These are phyloP conservation scores for Seira musarum DNA, from an alignment of 2,888 invertebrate species.

Conservation along the genomic window DNA sequence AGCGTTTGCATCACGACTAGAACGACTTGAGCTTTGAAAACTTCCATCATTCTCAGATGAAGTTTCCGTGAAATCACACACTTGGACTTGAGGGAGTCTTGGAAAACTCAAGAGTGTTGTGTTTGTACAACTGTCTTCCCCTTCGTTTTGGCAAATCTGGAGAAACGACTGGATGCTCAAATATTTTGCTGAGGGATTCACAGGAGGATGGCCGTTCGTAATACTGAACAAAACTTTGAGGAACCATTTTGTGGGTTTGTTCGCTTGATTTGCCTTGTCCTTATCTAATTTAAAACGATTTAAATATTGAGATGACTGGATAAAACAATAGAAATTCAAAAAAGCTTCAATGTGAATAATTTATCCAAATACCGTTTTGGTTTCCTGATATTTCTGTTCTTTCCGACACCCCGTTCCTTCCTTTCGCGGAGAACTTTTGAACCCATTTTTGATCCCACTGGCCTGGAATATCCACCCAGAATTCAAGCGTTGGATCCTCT, in stretches of 20 bases:
- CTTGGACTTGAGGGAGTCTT: slow-evolving; percentile 29
- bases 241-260: slow-evolving; percentile 45
- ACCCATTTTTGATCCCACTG: slow-evolving; percentile 42
- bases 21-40: slow-evolving; percentile 41
- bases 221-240: slow-evolving; percentile 41
- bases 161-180: slow-evolving; percentile 25
- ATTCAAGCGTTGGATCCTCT: slow-evolving; percentile 22
- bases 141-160: slow-evolving; percentile 28
- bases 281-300: slow-evolving; percentile 2
- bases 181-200: slow-evolving; percentile 17
- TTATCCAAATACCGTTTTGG: slow-evolving; percentile 5
- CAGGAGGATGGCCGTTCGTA: not conserved
- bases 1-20: slow-evolving; percentile 52
- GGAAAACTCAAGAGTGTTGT: slow-evolving; percentile 31
- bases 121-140: slow-evolving; percentile 33
- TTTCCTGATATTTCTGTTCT: slow-evolving; percentile 28
- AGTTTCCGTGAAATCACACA: slow-evolving; percentile 38
- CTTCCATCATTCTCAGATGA: not conserved
- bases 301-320: too few relatives aligned
- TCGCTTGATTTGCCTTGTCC: not conserved
- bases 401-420: slow-evolving; percentile 5
- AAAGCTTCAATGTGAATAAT: not conserved
- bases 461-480: slow-evolving; percentile 35
- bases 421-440: slow-evolving; percentile 34
- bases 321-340: not conserved